These are phyloP conservation scores for Triplophysa dalaica DNA, from an alignment of 2,113 vertebrate genomes.

Conservation along the genomic window DNA sequence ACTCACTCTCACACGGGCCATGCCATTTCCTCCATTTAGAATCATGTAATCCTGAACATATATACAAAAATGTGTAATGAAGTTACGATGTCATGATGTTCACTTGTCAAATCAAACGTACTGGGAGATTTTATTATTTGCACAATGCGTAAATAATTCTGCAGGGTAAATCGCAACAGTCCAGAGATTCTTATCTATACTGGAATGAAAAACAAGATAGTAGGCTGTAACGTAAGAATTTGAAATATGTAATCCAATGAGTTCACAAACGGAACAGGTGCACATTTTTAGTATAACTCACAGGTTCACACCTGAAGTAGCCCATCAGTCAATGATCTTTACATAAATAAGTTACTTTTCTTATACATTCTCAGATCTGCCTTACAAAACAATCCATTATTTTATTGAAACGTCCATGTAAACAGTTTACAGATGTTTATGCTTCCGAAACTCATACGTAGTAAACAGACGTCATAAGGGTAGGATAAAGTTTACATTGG, in stretches of 20 bases:
- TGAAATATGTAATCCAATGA: too few relatives aligned
- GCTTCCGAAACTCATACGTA: too few relatives aligned
- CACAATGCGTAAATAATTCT: too few relatives aligned
- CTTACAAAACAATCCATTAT: background rate
- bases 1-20: background rate
- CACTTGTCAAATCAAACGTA: too few relatives aligned
- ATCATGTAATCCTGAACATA: too few relatives aligned
- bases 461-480: background rate
- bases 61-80: background rate
- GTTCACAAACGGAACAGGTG: too few relatives aligned
- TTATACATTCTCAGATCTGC: background rate
- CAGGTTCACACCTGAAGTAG: background rate
- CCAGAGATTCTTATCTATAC: too few relatives aligned
- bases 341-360: background rate
- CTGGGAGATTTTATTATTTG: background rate
- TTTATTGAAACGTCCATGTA: background rate
- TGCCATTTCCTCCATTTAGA: background rate
- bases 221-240: too few relatives aligned
- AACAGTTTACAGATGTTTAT: background rate
- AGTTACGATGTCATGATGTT: background rate
- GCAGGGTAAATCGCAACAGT: too few relatives aligned
- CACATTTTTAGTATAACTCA: too few relatives aligned
- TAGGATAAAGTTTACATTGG: background rate
- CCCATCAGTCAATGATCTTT: background rate
- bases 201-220: too few relatives aligned